Evolutionary conservation across 2,797 vertebrate genomes (phyloP).

Genomic region (Emys orbicularis): DNA sequence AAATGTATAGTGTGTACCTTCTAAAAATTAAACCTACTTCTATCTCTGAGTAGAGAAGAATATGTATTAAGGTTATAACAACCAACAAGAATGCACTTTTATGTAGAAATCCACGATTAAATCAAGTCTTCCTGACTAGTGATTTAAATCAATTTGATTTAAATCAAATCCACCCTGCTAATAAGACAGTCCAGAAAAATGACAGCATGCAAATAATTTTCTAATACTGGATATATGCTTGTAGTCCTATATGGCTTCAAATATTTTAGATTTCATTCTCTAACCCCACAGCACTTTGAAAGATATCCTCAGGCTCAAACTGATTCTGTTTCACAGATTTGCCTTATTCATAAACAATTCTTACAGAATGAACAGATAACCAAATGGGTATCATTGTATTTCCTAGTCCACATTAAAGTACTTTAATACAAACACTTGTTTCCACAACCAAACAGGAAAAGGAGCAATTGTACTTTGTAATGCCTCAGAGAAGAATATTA

Average conservation of each 20-base stretch:
- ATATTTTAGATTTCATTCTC: neutral
- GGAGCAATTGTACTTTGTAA: slow-evolving; percentile 1
- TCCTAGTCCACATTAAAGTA: neutral
- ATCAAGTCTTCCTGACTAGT: too few relatives aligned
- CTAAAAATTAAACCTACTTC: too few relatives aligned
- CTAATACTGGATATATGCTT: neutral
- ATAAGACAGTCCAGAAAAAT: too few relatives aligned
- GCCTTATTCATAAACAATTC: neutral
- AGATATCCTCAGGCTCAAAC: neutral
- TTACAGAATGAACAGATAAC: neutral
- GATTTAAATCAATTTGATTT: too few relatives aligned
- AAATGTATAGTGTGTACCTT: too few relatives aligned
- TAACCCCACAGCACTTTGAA: neutral
- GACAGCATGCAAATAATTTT: neutral
- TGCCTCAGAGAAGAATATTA: neutral
- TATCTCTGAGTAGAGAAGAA: too few relatives aligned
- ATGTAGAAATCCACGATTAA: too few relatives aligned
- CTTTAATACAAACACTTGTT: slow-evolving; percentile 11
- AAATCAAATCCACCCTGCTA: too few relatives aligned
- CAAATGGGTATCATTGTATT: neutral
- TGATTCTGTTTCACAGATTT: neutral
- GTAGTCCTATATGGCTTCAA: neutral
- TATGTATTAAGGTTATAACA: too few relatives aligned
- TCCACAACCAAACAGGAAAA: slow-evolving; percentile 61
- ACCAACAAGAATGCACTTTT: too few relatives aligned